These are phyloP conservation scores for Ctenochaetus hawaiiensis DNA, from an alignment of 2,797 vertebrate species.

Conservation along the genomic window DNA sequence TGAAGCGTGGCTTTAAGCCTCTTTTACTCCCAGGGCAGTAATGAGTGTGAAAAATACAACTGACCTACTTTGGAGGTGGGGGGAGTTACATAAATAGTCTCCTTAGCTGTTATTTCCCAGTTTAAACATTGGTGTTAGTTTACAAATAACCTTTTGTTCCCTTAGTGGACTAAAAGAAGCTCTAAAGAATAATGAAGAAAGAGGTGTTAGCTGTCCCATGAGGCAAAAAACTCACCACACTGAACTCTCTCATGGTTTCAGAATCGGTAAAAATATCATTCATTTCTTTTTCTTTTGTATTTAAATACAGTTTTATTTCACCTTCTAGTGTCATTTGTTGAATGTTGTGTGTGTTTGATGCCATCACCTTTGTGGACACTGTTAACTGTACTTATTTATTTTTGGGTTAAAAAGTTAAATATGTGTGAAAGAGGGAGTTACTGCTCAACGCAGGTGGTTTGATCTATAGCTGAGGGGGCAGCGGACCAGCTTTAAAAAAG, in stretches of 20 bases:
- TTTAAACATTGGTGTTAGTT: slow-evolving; percentile 1
- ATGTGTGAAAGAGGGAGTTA: slow-evolving; percentile 1
- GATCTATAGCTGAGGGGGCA: slow-evolving; percentile 1
- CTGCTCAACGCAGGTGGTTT: slow-evolving; percentile 2
- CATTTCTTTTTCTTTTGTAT: not conserved
- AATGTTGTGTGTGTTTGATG: not conserved
- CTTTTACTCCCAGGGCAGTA: slow-evolving; percentile 24
- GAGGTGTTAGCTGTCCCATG: not conserved
- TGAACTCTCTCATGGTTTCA: slow-evolving; percentile 4
- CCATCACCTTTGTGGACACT: too few relatives aligned
- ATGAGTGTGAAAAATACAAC: slow-evolving; percentile 14
- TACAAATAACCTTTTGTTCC: slow-evolving; percentile 8
- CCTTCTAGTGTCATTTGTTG: slow-evolving; percentile 5
- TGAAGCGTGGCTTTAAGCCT: slow-evolving; percentile 10
- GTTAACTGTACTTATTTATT: not conserved
- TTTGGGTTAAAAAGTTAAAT: slow-evolving; percentile 14
- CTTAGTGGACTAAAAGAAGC: not conserved
- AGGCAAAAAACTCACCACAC: slow-evolving; percentile 2
- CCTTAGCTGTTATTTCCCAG: not conserved
- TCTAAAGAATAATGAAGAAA: slow-evolving; percentile 2
- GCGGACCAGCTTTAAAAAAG: slow-evolving; percentile 6
- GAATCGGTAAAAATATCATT: not conserved
- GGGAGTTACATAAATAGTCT: slow-evolving; percentile 9
- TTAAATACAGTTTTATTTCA: slow-evolving; percentile 3
- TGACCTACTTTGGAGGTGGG: slow-evolving; percentile 8